Percentiles rank a stretch among this genome's conserved stretches.
These are phyloP conservation scores for Onychomys arenicola DNA, from an alignment of 2,797 vertebrate species.

Conservation along the genomic window DNA sequence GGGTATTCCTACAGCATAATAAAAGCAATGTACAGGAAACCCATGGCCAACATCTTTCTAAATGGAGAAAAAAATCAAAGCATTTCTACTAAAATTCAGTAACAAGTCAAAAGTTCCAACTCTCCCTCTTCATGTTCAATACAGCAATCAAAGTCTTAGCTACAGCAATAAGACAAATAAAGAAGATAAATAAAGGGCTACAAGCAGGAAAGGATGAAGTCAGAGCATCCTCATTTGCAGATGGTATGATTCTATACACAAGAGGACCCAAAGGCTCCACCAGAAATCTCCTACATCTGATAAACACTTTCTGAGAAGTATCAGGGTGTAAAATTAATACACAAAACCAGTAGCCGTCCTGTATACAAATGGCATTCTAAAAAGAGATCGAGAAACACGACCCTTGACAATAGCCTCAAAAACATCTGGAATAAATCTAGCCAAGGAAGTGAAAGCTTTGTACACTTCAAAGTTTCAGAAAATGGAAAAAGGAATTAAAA, in stretches of 20 bases:
- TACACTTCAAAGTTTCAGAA: background rate
- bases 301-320: background rate
- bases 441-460: background rate
- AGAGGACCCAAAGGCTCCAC: background rate
- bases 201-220: background rate
- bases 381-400: background rate
- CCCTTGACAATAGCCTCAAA: background rate
- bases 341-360: background rate
- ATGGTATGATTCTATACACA: background rate
- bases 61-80: background rate
- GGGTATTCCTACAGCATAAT: background rate
- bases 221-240: background rate
- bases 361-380: no score
- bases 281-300: background rate
- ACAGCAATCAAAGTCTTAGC: background rate
- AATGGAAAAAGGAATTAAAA: background rate
- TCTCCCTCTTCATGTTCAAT: background rate
- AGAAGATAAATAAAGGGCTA: background rate
- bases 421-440: background rate
- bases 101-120: background rate
- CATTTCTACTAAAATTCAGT: background rate
- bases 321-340: background rate
- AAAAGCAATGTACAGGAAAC: background rate
- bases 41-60: background rate
- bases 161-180: background rate